A percentile compares a stretch with the other conserved stretches of the same genome.
phyloP scores from a whole-genome alignment of 2,113 vertebrate genomes.

The Addax nasomaculatus region DNA sequence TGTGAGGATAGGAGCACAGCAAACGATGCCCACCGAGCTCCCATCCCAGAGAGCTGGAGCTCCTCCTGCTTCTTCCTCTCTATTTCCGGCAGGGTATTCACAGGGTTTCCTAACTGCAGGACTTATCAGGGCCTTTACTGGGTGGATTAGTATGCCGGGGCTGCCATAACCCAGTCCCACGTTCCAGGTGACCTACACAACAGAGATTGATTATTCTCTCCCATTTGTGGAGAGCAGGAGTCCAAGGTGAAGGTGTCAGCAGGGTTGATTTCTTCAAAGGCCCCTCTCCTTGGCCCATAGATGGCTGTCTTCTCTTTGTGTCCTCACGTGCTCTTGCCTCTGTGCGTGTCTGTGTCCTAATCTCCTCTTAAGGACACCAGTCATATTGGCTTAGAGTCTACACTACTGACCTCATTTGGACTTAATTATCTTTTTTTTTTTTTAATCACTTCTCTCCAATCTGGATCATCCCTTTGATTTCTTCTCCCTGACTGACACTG shows the following conservation, averaged over 20 bases:
- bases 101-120: not conserved
- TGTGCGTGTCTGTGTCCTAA: not conserved
- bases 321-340: not conserved
- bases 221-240: not conserved
- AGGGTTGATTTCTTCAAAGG: not conserved
- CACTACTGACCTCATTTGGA: not conserved
- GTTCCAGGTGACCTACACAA: not conserved
- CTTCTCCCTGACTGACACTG: not conserved
- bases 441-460: not conserved
- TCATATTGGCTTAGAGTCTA: not conserved
- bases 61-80: not conserved
- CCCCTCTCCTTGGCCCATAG: not conserved
- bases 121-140: not conserved
- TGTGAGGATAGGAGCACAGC: rapidly evolving
- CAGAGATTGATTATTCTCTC: not conserved
- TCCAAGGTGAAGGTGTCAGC: not conserved
- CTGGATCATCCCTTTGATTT: not conserved
- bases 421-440: not conserved
- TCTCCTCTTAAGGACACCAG: not conserved
- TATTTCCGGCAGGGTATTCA: not conserved
- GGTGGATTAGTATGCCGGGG: too few species aligned
- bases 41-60: not conserved
- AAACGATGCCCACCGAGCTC: not conserved
- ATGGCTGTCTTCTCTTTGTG: rapidly evolving
- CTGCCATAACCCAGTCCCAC: not conserved